Evolutionary conservation across 53 echinoderm and acorn worm genomes (phyloP).

Genomic region (Luidia sarsii): DNA sequence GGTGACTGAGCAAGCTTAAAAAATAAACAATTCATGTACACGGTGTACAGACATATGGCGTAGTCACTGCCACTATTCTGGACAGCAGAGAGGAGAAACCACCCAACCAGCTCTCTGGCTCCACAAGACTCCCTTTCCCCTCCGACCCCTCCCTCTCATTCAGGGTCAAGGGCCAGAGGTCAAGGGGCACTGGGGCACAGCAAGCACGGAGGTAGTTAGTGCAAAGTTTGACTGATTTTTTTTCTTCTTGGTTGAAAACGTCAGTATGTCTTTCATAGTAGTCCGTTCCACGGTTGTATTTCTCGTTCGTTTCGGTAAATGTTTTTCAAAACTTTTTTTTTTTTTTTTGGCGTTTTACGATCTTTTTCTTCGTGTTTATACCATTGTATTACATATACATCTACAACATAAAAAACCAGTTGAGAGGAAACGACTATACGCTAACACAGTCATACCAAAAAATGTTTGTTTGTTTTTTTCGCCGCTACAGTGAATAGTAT

Average conservation of each 20-base stretch:
- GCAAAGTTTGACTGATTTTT: not conserved
- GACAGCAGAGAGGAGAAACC: too few species aligned
- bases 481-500: not conserved
- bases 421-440: slow-evolving; percentile 8
- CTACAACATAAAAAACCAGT: slow-evolving; percentile 56
- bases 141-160: too few species aligned
- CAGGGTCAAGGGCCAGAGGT: too few species aligned
- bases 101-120: too few species aligned
- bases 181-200: not conserved
- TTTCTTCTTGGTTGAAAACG: not conserved
- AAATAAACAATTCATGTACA: too few species aligned
- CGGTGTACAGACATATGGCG: too few species aligned
- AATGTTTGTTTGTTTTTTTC: too few species aligned
- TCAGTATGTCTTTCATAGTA: not conserved
- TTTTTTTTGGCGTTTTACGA: not conserved
- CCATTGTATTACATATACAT: slow-evolving; percentile 14
- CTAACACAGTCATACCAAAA: slow-evolving; percentile 50
- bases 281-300: too few species aligned
- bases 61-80: too few species aligned
- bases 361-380: not conserved
- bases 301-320: too few species aligned
- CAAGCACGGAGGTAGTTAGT: slow-evolving; percentile 19
- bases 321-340: not conserved
- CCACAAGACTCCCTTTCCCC: too few species aligned
- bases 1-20: too few species aligned